These are phyloP conservation scores for Pteronotus mesoamericanus DNA, from an alignment of 2,797 vertebrate species.

Conservation along the genomic window DNA sequence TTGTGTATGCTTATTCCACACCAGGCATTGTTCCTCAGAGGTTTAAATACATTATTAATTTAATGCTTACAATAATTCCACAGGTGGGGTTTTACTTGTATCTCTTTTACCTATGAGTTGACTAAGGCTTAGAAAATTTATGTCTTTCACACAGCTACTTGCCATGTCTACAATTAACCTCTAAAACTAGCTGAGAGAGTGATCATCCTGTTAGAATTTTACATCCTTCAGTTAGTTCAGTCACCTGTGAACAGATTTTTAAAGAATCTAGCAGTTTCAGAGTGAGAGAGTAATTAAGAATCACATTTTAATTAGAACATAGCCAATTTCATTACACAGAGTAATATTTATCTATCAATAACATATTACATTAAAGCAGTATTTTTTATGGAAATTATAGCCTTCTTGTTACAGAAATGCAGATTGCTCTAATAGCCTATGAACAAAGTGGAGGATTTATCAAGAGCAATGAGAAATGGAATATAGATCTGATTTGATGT, in stretches of 20 bases:
- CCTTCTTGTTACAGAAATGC: background rate
- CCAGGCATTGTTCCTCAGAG: background rate
- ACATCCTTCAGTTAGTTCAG: background rate
- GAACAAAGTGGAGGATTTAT: background rate
- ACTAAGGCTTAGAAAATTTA: background rate
- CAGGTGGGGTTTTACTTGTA: background rate
- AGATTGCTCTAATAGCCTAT: background rate
- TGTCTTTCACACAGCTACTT: background rate
- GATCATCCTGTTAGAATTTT: background rate
- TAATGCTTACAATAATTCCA: background rate
- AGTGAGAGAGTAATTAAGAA: background rate
- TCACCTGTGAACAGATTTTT: background rate
- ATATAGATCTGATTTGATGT: background rate
- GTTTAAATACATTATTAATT: background rate
- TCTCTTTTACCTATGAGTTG: background rate
- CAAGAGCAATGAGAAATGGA: background rate
- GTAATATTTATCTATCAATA: background rate
- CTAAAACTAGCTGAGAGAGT: background rate
- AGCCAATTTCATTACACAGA: background rate
- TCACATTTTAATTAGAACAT: conserved; percentile 2
- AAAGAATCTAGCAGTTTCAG: background rate
- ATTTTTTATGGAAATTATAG: background rate
- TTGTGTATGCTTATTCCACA: background rate
- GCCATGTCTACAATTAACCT: background rate
- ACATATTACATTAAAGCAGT: background rate